These are phyloP conservation scores for Ibycter americanus DNA, from an alignment of 2,797 vertebrate species.

Conservation along the genomic window DNA sequence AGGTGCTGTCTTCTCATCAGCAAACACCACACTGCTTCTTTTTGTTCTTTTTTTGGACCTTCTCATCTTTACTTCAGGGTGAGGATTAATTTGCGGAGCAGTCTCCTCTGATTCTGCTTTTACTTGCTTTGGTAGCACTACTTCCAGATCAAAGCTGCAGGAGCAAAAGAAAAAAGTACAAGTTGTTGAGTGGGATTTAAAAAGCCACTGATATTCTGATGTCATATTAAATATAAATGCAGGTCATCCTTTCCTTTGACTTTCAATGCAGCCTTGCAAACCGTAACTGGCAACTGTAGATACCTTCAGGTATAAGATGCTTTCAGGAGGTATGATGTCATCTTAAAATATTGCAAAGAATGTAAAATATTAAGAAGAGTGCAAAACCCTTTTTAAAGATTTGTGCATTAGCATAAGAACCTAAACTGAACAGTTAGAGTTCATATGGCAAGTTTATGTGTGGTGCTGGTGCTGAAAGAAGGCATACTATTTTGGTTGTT, in stretches of 20 bases:
- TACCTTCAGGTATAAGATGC: not conserved
- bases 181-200: slow-evolving; percentile 25
- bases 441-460: not conserved
- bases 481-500: not conserved
- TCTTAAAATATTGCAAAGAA: not conserved
- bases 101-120: slow-evolving; percentile 66
- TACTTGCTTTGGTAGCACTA: slow-evolving; percentile 55
- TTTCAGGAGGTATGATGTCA: not conserved
- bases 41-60: slow-evolving; percentile 91
- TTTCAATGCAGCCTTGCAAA: not conserved
- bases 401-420: not conserved
- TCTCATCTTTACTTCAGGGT: slow-evolving; percentile 90
- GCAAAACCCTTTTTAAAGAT: not conserved
- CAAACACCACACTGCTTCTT: slow-evolving; percentile 93
- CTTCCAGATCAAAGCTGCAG: slow-evolving; percentile 77
- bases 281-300: not conserved
- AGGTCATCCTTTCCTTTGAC: not conserved
- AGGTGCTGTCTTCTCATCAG: slow-evolving; percentile 70
- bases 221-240: slow-evolving; percentile 37
- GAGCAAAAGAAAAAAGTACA: slow-evolving; percentile 11
- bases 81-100: slow-evolving; percentile 70
- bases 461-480: not conserved
- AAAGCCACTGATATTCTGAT: slow-evolving; percentile 7
- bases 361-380: not conserved
- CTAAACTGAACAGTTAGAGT: not conserved